phyloP scores from a whole-genome alignment of 2,113 vertebrate genomes.

The Anser brachyrhynchus region DNA sequence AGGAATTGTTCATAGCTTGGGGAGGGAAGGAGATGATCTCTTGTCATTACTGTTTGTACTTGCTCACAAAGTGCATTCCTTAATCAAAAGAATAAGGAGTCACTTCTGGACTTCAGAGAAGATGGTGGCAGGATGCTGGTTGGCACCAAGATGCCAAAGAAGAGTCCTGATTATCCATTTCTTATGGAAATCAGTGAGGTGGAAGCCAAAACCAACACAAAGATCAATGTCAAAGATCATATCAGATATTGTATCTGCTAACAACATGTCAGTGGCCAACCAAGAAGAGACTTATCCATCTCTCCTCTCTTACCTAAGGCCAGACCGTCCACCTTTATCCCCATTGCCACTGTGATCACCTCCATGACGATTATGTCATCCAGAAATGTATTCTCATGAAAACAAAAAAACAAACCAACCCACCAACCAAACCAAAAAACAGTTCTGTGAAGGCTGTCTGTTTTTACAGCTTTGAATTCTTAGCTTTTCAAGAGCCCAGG shows the following conservation, averaged over 20 bases:
- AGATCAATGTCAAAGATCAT: background rate
- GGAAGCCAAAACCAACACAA: background rate
- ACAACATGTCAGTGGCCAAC: rapidly evolving
- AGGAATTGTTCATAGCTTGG: background rate
- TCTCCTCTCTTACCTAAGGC: background rate
- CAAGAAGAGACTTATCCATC: background rate
- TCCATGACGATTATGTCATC: background rate
- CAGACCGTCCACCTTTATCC: background rate
- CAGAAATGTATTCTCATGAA: background rate
- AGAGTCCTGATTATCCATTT: background rate
- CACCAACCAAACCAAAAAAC: background rate
- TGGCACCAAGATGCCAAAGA: background rate
- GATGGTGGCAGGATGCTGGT: background rate
- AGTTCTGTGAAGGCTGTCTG: background rate
- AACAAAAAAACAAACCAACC: background rate
- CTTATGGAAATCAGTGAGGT: background rate
- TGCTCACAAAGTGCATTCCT: background rate
- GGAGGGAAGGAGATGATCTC: background rate
- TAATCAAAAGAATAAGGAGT: background rate
- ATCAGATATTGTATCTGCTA: background rate
- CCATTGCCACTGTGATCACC: background rate
- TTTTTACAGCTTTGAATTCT: background rate
- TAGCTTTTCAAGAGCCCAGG: rapidly evolving
- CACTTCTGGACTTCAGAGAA: background rate
- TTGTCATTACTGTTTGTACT: background rate